Evolutionary conservation across 2,888 invertebrate genomes (phyloP), one percentile per base, ranked within the genome.

Genomic region (Drosophila aldrichi): DNA sequence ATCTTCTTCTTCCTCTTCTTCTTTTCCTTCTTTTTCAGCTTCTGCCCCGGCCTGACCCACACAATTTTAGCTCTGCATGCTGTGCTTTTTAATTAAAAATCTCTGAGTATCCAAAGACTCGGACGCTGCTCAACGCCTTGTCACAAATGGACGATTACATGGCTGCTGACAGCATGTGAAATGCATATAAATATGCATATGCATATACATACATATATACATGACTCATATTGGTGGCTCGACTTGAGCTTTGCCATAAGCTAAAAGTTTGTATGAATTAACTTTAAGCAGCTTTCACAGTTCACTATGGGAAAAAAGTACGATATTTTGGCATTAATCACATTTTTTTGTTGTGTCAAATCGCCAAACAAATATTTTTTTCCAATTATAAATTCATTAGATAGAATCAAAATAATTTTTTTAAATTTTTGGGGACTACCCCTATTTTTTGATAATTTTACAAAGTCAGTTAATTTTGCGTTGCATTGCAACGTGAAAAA

Each of bases 1-100:
- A 12, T 3, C 25, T 7, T n/a, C 46, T 25, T 20, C 46, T n/a
- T n/a, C 29, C 2, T 2, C 25, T 2, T 22, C 38, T 40, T 14
- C 38, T 2, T 22, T 29, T 40, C 8, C 38, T 14, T 12, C 14
- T 9, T 32, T 32, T 9, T 8, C 34, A 18, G 12, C 44, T 44
- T 14, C 44, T 44, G 43, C 20, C 9, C 1, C 12, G 12, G 38
- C 20, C 36, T 29, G 29, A 20, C 10, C 22, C 40, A 6, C n/a
- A 25, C 54, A 40, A 8, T n/a, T 14, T 29, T 22, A n/a, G 16
- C 49, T 41, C 32, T n/a, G 51, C 75, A 67, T 56, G 75, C 75
- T 75, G 77, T 41, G 69, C 52, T 54, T 69, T 70, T 77, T 75
- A 67, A 79, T 79, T 77, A 67, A 79, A 79, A 70, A 64, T 56